Conservation (phyloP, 2,797 vertebrate species). For the Sphenodon punctatus region DNA sequence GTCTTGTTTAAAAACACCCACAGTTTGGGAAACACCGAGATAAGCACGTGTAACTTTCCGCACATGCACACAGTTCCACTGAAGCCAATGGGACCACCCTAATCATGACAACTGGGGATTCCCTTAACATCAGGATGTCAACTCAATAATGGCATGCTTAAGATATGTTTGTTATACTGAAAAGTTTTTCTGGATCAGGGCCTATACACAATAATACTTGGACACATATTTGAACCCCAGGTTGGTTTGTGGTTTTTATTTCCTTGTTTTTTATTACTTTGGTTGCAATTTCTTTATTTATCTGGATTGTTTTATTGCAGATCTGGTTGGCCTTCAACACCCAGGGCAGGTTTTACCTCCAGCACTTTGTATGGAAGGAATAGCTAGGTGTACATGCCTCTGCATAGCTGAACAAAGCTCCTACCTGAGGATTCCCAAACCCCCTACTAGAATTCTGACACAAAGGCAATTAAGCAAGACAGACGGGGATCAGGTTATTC, state of each 20-base stretch:
- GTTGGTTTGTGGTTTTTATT: too few relatives aligned
- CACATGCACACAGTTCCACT: too few relatives aligned
- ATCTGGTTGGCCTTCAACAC: background rate
- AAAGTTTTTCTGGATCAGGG: accelerated
- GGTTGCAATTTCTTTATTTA: accelerated
- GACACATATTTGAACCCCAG: background rate
- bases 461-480: accelerated
- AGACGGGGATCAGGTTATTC: background rate
- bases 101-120: too few relatives aligned
- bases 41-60: too few relatives aligned
- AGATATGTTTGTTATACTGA: too few relatives aligned
- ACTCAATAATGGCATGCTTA: too few relatives aligned
- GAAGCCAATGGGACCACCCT: background rate
- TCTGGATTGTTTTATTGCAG: background rate
- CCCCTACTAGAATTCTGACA: background rate
- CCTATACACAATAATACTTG: accelerated
- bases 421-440: background rate
- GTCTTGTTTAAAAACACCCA: too few relatives aligned
- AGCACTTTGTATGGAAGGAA: background rate
- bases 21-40: too few relatives aligned
- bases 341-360: accelerated
- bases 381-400: too few relatives aligned
- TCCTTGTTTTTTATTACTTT: background rate
- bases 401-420: too few relatives aligned
- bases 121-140: too few relatives aligned